A percentile compares a stretch with the other conserved stretches of the same genome.
phyloP scores from a whole-genome alignment of 1,140 invertebrate species.

The Diprion similis region DNA sequence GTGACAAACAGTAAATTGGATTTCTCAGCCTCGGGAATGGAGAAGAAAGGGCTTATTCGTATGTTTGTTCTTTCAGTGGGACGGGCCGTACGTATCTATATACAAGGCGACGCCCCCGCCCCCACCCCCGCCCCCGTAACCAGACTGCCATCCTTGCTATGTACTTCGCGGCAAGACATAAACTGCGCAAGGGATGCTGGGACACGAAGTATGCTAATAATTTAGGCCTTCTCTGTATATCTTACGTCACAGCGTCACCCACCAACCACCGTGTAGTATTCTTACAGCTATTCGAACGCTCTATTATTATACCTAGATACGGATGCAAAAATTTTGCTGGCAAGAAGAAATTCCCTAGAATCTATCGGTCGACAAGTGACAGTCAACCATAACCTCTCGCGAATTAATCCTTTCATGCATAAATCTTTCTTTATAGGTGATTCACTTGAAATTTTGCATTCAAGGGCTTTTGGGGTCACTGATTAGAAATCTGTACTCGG shows the following conservation, averaged over 20 bases:
- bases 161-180: conserved; percentile 29
- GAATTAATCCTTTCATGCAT: too few species aligned
- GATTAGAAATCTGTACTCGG: too few species aligned
- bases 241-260: background rate
- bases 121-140: background rate
- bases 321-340: too few species aligned
- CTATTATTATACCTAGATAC: too few species aligned
- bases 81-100: conserved; percentile 11
- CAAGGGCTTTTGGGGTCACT: too few species aligned
- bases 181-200: conserved; percentile 46
- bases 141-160: background rate
- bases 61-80: conserved; percentile 36
- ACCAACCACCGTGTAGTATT: too few species aligned
- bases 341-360: too few species aligned
- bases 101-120: background rate
- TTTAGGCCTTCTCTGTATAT: conserved; percentile 23
- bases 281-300: too few species aligned
- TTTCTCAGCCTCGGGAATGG: background rate
- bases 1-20: conserved; percentile 17
- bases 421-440: too few species aligned
- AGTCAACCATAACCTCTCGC: too few species aligned
- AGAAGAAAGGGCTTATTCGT: conserved; percentile 17
- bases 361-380: too few species aligned
- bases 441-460: too few species aligned
- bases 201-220: conserved; percentile 53